Conservation (phyloP, 2,113 vertebrate genomes). For the Cyphomyrus discorhynchus region DNA sequence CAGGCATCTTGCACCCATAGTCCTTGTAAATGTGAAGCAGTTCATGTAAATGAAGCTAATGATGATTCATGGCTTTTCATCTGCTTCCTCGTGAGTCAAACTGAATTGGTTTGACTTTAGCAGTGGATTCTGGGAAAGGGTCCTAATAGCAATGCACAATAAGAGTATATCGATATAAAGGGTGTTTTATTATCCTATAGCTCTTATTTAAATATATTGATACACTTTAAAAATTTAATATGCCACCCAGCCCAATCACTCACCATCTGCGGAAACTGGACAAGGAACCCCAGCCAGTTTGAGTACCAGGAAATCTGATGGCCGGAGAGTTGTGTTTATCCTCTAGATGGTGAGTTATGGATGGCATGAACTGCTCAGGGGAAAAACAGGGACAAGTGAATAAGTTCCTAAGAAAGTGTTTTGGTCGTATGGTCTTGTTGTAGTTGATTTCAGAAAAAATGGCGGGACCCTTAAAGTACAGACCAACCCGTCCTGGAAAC, state of each 20-base stretch:
- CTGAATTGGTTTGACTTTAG: not conserved
- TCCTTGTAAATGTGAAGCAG: not conserved
- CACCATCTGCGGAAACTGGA: slow-evolving; percentile 3
- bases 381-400: not conserved
- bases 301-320: not conserved
- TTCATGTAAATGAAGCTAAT: not conserved
- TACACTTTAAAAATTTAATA: not conserved
- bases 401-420: slow-evolving; percentile 14
- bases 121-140: not conserved
- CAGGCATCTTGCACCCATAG: not conserved
- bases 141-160: not conserved
- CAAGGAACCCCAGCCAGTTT: not conserved
- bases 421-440: not conserved
- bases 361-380: not conserved
- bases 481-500: slow-evolving; percentile 20
- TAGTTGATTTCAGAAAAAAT: not conserved
- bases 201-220: not conserved
- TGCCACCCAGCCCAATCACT: not conserved
- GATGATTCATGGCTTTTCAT: not conserved
- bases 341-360: not conserved
- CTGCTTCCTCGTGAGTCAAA: not conserved
- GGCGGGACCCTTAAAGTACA: slow-evolving; percentile 3
- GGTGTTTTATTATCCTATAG: not conserved
- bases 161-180: not conserved
- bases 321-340: not conserved